phyloP scores from a whole-genome alignment of 2,888 invertebrate species.

The Brachyopa scutellaris region DNA sequence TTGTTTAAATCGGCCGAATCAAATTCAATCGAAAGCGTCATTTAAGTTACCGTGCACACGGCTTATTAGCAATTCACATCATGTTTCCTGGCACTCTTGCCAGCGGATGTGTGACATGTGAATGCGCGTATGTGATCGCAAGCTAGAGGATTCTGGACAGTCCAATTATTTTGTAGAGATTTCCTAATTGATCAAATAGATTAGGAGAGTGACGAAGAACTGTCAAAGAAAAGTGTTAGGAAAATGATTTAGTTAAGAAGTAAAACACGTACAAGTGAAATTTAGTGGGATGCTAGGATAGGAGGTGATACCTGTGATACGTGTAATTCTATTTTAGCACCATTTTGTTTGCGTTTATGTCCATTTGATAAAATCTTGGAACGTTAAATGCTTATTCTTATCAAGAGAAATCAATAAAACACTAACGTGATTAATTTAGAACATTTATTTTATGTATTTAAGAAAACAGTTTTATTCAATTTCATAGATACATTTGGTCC shows the following conservation, averaged over 20 bases:
- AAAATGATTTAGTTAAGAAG: background rate
- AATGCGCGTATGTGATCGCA: slow-evolving; percentile 27
- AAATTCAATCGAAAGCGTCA: slow-evolving; percentile 51
- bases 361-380: no score
- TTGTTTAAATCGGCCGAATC: slow-evolving; percentile 39
- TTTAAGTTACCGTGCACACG: slow-evolving; percentile 2
- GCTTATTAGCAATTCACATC: slow-evolving; percentile 51
- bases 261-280: background rate
- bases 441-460: no score
- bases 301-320: no score
- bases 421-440: no score
- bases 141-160: slow-evolving; percentile 1
- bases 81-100: slow-evolving; percentile 26
- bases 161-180: slow-evolving; percentile 9
- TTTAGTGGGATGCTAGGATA: background rate
- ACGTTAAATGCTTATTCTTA: no score
- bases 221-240: slow-evolving; percentile 1
- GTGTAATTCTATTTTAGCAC: no score
- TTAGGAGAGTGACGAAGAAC: background rate
- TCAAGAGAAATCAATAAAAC: no score
- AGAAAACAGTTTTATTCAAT: no score
- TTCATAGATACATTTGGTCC: no score
- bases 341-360: no score
- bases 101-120: slow-evolving; percentile 46
- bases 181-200: slow-evolving; percentile 2